A percentile compares a stretch with the other conserved stretches of the same genome.
These are phyloP conservation scores for Trypoxylus dichotomus DNA, from an alignment of 1,140 invertebrate species.

Conservation along the genomic window DNA sequence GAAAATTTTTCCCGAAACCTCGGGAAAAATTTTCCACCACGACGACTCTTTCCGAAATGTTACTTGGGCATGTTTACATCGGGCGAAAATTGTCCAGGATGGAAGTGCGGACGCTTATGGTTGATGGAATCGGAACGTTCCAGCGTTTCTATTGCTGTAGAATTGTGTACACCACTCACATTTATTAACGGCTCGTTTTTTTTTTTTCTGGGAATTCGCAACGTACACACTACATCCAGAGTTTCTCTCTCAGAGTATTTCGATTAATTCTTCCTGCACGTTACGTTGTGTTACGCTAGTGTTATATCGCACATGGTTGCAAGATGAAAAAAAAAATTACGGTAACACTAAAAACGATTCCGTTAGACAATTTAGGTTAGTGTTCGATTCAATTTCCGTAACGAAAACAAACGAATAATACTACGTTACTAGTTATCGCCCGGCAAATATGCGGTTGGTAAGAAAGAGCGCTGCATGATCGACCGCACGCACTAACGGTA, in stretches of 20 bases:
- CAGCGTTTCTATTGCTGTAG: background rate
- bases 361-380: background rate
- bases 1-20: slow-evolving; percentile 23
- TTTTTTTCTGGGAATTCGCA: background rate
- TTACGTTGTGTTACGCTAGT: background rate
- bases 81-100: background rate
- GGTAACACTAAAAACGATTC: background rate
- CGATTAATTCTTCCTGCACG: background rate
- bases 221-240: background rate
- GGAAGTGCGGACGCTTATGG: too few species aligned
- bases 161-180: background rate
- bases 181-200: background rate
- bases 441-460: slow-evolving; percentile 28
- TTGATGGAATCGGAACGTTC: background rate
- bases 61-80: background rate
- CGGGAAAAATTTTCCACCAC: slow-evolving; percentile 14
- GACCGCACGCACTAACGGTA: slow-evolving; percentile 50
- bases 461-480: slow-evolving; percentile 35
- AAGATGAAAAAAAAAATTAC: slow-evolving; percentile 22
- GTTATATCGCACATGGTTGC: background rate
- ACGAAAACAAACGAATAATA: slow-evolving; percentile 8
- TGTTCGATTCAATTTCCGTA: background rate
- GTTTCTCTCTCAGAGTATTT: background rate
- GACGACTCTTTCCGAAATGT: background rate
- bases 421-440: background rate